Base-by-base conservation (phyloP, 2,888 invertebrate species). In the Tiliacea aurago region DNA sequence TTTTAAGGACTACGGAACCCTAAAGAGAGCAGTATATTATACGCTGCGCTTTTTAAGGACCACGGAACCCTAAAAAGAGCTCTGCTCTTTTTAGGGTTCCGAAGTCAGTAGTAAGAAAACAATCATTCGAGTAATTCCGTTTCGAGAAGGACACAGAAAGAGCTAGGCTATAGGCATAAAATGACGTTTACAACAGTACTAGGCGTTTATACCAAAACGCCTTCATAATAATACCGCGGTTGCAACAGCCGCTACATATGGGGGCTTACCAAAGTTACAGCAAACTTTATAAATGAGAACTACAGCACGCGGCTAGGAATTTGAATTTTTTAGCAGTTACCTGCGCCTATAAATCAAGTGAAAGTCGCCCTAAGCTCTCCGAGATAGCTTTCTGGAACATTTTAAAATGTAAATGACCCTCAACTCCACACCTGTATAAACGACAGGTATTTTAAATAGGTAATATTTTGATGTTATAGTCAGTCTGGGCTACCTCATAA, bases 271-370 rank as follows among this genome's bases (percentile, higher is more conserved):
- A 89, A 91, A 89, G 89, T 91, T 89, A 84, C 79, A 83, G 76
- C 69, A 55, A 78, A 81, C 84, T 81, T 81, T 84, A 88, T 90
- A 92, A 88, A 92, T 91, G 88, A 90, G 85, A 90, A 89, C 89
- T 89, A 89, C 90, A 88, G 84, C 80, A 75, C 71, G 87, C 86
- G 88, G 90, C 80, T 88, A 80, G 80, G 92, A 95, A 95, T 95
- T 95, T 95, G 91, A 96, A 95, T 95, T 94, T 96, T 95, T 95
- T 94, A 90, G 93, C 95, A 93, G 93, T 95, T 95, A 95, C 95
- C 95, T 95, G 93, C 85, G 94, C 92, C 93, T 95, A 95, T 96
- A 96, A 96, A 96, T 96, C 95, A 95, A 92, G 88, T 88, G 93
- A 93, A 94, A 94, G 94, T 94, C 95, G 90, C 92, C 91, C 88